These are phyloP conservation scores for Ectemnius lituratus DNA, from an alignment of 2,888 invertebrate species.

Conservation along the genomic window DNA sequence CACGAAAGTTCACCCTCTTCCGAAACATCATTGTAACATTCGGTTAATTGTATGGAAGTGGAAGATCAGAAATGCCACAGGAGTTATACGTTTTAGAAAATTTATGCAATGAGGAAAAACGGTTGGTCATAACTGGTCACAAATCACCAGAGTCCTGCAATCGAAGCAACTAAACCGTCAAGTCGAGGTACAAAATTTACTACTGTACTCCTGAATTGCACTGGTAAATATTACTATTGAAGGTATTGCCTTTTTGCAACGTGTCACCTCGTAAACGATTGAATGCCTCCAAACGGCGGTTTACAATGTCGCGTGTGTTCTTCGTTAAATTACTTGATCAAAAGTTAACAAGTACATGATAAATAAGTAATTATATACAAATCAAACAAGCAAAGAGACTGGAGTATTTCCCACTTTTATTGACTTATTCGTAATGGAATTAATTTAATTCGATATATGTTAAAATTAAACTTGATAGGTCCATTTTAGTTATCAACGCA, in stretches of 20 bases:
- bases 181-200: slow-evolving; percentile 59
- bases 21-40: slow-evolving; percentile 76
- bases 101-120: slow-evolving; percentile 47
- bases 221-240: slow-evolving; percentile 57
- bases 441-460: too few species aligned
- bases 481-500: too few species aligned
- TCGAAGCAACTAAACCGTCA: slow-evolving; percentile 56
- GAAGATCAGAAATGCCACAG: slow-evolving; percentile 67
- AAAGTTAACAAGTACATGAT: slow-evolving; percentile 62
- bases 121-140: slow-evolving; percentile 50
- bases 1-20: slow-evolving; percentile 74
- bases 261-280: slow-evolving; percentile 51
- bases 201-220: slow-evolving; percentile 52
- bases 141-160: slow-evolving; percentile 49
- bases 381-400: slow-evolving; percentile 69
- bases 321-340: slow-evolving; percentile 63
- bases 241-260: slow-evolving; percentile 68
- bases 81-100: slow-evolving; percentile 71
- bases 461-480: too few species aligned
- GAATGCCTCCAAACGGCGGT: slow-evolving; percentile 37
- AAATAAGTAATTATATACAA: slow-evolving; percentile 59
- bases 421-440: background rate
- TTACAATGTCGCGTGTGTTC: slow-evolving; percentile 60
- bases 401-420: slow-evolving; percentile 51
- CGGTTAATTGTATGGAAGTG: slow-evolving; percentile 58